Percentiles rank a stretch among this genome's conserved stretches.
Evolutionary conservation across 2,797 vertebrate species (phyloP).

Genomic region (Coregonus suidteri): DNA sequence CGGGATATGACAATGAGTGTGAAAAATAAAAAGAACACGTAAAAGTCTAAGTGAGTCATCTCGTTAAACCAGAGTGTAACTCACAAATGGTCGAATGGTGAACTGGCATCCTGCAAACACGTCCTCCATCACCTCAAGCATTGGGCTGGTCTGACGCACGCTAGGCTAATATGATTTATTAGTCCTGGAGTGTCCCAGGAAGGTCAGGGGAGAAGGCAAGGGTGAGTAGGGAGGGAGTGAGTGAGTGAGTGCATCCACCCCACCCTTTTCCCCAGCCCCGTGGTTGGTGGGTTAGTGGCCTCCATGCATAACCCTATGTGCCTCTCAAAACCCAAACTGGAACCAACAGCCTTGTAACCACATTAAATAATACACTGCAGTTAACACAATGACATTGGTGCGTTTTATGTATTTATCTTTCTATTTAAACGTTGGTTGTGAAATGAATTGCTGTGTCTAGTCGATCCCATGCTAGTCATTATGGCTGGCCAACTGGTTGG

Average conservation of each 20-base stretch:
- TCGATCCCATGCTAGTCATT: not conserved
- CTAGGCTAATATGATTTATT: slow-evolving; percentile 30
- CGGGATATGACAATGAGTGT: too few relatives aligned
- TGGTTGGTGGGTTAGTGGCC: not conserved
- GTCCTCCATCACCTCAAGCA: slow-evolving; percentile 8
- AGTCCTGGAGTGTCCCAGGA: slow-evolving; percentile 12
- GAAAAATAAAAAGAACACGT: not conserved
- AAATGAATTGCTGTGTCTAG: not conserved
- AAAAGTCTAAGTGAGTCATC: not conserved
- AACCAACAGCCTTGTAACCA: not conserved
- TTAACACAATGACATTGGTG: not conserved
- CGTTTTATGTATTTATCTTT: not conserved
- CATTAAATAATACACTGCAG: not conserved
- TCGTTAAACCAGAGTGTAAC: not conserved
- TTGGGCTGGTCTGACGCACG: not conserved
- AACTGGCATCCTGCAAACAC: slow-evolving; percentile 7
- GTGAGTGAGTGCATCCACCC: not conserved
- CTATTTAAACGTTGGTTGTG: not conserved
- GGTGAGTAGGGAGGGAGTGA: not conserved
- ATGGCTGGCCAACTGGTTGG: not conserved
- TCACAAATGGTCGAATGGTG: not conserved
- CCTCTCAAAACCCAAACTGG: not conserved
- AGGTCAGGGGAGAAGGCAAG: slow-evolving; percentile 14
- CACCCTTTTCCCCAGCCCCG: too few relatives aligned
- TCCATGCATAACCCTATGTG: not conserved